Evolutionary conservation across 2,113 vertebrate species (phyloP).

Genomic region (Pleuronectes platessa): DNA sequence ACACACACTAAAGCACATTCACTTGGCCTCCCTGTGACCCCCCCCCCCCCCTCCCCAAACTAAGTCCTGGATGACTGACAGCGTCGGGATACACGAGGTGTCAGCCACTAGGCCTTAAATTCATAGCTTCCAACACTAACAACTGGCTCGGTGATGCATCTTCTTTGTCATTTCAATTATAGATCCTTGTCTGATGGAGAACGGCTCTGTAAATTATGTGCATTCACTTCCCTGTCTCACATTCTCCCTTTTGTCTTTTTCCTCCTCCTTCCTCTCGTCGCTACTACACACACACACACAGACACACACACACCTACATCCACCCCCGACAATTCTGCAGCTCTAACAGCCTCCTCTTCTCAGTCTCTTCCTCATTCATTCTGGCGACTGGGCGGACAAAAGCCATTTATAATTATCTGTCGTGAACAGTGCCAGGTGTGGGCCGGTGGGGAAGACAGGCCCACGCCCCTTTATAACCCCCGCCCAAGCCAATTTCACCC

Average conservation of each 20-base stretch:
- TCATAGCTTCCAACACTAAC: slow-evolving; percentile 77
- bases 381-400: slow-evolving; percentile 50
- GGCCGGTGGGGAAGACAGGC: neutral
- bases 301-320: neutral
- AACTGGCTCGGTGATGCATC: slow-evolving; percentile 77
- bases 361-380: slow-evolving; percentile 55
- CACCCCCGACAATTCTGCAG: slow-evolving; percentile 23
- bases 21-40: neutral
- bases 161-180: slow-evolving; percentile 89
- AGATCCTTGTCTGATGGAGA: slow-evolving; percentile 82
- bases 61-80: slow-evolving; percentile 72
- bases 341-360: slow-evolving; percentile 36
- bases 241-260: slow-evolving; percentile 39
- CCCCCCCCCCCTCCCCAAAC: neutral
- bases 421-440: slow-evolving; percentile 35
- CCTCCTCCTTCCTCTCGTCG: too few relatives aligned
- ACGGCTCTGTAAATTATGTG: slow-evolving; percentile 75
- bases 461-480: slow-evolving; percentile 16
- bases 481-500: slow-evolving; percentile 39
- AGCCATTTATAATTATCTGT: slow-evolving; percentile 73
- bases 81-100: slow-evolving; percentile 28
- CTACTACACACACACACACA: neutral
- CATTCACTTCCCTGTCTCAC: slow-evolving; percentile 34
- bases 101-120: slow-evolving; percentile 68
- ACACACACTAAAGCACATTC: neutral